Percentiles rank a stretch among this genome's conserved stretches.
phyloP scores from a whole-genome alignment of 2,888 invertebrate genomes.

The Diadegma fenestrale region DNA sequence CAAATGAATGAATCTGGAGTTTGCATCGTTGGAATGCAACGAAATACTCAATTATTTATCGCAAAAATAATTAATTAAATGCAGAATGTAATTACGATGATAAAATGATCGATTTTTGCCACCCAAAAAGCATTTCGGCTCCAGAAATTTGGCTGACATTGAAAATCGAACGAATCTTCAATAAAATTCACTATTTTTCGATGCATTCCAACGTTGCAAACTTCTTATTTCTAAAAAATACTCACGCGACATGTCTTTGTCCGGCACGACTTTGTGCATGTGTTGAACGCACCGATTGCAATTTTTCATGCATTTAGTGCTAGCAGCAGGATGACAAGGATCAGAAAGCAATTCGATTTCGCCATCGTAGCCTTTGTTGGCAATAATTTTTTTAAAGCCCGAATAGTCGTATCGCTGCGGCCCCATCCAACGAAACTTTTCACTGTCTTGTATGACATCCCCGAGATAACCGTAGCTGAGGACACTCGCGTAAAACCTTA shows the following conservation, averaged over 20 bases:
- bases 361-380: constrained; percentile 88
- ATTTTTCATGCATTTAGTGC: constrained; percentile 85
- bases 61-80: too few species aligned
- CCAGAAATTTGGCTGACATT: too few species aligned
- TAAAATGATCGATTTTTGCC: too few species aligned
- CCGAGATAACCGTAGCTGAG: constrained; percentile 95
- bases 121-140: too few species aligned
- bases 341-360: constrained; percentile 87
- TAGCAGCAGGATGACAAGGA: constrained; percentile 83
- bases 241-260: constrained; percentile 81
- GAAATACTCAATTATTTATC: too few species aligned
- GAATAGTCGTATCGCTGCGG: constrained; percentile 93
- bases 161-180: too few species aligned
- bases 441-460: constrained; percentile 92
- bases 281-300: constrained; percentile 84
- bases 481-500: constrained; percentile 91
- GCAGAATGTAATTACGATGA: too few species aligned
- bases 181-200: too few species aligned
- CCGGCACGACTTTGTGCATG: constrained; percentile 75
- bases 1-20: too few species aligned
- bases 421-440: constrained; percentile 94
- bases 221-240: constrained; percentile 13
- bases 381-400: constrained; percentile 89
- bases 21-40: too few species aligned
- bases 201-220: too few species aligned